Base-by-base conservation (phyloP, 2,888 invertebrate genomes). In the Hirtodrosophila histrioides region DNA sequence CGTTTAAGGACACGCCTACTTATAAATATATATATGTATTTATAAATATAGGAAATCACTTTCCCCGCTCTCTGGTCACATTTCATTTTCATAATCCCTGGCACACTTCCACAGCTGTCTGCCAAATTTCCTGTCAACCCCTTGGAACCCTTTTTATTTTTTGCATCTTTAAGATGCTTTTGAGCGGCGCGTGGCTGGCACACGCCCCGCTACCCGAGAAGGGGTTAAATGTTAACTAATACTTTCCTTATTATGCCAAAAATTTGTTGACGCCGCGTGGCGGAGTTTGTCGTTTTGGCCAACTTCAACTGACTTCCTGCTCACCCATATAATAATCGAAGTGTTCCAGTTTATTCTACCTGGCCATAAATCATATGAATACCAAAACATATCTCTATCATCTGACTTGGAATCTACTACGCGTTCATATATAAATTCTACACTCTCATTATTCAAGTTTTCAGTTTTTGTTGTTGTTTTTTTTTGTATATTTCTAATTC, bases 201-300 rank as follows among this genome's bases (percentile, higher is more conserved):
- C 90, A 84, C 86, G 81, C 9, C 67, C 37, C 50, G 9, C 31
- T n/a, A 3, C 33, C 7, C 24, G 39, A 29, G 27, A 27, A 44
- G 73, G 79, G 80, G 81, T 78, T 88, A 81, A 87, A 77, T 75
- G 75, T 76, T 81, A 75, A 78, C 77, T 82, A 89, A 89, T 89
- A 86, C 87, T 77, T 76, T 69, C 69, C 74, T 69, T 63, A 73
- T 66, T 68, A 76, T 75, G 69, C 48, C 67, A 54, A 48, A 17
- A 73, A 75, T 75, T 72, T 74, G 69, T 72, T 64, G 55, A 11
- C 27, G 73, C 39, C 75, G 71, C 75, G 73, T 76, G 77, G 24
- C 67, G n/a, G 12, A 27, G 49, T 57, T 62, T 68, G 56, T 41
- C 53, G 39, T 60, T 55, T 43, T 45, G 37, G 54, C 33, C 57